Percentiles rank a stretch among this genome's conserved stretches.
Conservation (phyloP, 35 echinoderm and acorn worm genomes). For the Apostichopus japonicus region DNA sequence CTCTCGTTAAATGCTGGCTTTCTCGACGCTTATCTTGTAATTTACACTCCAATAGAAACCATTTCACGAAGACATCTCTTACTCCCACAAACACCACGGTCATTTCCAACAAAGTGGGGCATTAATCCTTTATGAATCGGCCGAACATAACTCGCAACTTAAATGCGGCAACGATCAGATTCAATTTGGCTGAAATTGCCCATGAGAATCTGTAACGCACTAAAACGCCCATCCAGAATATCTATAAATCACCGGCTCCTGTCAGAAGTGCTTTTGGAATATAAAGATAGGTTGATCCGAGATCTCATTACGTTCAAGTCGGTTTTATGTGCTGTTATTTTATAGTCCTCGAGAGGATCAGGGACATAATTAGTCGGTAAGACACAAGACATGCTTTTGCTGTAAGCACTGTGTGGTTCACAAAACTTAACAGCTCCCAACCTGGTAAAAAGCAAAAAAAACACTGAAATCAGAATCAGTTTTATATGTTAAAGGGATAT, state of each 20-base stretch:
- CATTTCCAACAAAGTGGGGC: conserved; percentile 62
- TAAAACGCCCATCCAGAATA: conserved; percentile 58
- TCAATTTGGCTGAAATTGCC: conserved; percentile 66
- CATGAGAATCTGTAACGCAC: conserved; percentile 54
- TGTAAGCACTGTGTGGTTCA: background rate
- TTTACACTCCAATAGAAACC: conserved; percentile 49
- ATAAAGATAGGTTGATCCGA: conserved; percentile 12
- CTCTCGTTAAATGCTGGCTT: conserved; percentile 42
- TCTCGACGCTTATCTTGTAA: conserved; percentile 59
- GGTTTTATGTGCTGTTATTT: conserved; percentile 54
- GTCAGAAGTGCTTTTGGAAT: conserved; percentile 48
- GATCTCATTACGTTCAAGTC: conserved; percentile 55
- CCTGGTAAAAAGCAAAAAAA: background rate
- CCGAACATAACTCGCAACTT: conserved; percentile 51
- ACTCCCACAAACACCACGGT: conserved; percentile 22
- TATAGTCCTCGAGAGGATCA: conserved; percentile 56
- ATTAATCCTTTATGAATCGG: conserved; percentile 50
- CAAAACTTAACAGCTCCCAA: conserved; percentile 2
- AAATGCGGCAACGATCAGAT: conserved; percentile 63
- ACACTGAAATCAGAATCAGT: conserved; percentile 13
- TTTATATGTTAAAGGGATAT: background rate
- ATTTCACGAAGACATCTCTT: conserved; percentile 49
- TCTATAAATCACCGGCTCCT: conserved; percentile 50
- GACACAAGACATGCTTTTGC: conserved; percentile 36
- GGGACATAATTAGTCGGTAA: conserved; percentile 36